phyloP scores from a whole-genome alignment of 2,888 invertebrate species.

The Ptychoptera albimana region DNA sequence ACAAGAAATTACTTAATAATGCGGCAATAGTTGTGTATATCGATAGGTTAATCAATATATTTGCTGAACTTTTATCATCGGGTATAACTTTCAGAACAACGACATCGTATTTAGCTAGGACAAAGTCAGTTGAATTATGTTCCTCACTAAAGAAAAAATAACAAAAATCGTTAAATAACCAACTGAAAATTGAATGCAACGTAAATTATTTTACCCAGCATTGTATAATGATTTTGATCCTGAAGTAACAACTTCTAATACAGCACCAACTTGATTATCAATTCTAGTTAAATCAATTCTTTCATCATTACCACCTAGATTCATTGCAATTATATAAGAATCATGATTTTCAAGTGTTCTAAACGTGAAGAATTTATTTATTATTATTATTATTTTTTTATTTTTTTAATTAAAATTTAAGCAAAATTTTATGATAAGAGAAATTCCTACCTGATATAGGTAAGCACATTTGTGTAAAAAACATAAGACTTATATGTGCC shows the following conservation, averaged over 20 bases:
- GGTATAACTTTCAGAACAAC: no score
- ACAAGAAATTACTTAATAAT: no score
- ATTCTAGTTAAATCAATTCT: slow-evolving; percentile 32
- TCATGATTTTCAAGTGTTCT: slow-evolving; percentile 20
- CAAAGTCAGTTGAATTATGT: slow-evolving; percentile 3
- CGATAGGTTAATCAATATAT: no score
- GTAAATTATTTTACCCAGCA: slow-evolving; percentile 29
- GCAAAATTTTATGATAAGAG: no score
- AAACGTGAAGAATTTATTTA: background rate
- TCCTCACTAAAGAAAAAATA: slow-evolving; percentile 12
- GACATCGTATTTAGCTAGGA: no score
- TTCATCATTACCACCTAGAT: slow-evolving; percentile 36
- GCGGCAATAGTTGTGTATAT: no score
- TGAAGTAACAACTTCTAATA: slow-evolving; percentile 32
- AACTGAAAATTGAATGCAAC: no score
- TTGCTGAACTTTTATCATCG: no score
- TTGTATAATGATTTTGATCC: slow-evolving; percentile 34
- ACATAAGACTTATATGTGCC: no score
- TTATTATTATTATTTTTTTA: background rate
- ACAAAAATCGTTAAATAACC: no score
- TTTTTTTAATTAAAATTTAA: no score
- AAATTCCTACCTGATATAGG: background rate
- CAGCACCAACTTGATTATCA: slow-evolving; percentile 31
- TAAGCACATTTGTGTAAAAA: background rate
- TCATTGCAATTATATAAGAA: slow-evolving; percentile 36